These are phyloP conservation scores for Argyresthia goedartella DNA, from an alignment of 2,888 invertebrate species.

Conservation along the genomic window DNA sequence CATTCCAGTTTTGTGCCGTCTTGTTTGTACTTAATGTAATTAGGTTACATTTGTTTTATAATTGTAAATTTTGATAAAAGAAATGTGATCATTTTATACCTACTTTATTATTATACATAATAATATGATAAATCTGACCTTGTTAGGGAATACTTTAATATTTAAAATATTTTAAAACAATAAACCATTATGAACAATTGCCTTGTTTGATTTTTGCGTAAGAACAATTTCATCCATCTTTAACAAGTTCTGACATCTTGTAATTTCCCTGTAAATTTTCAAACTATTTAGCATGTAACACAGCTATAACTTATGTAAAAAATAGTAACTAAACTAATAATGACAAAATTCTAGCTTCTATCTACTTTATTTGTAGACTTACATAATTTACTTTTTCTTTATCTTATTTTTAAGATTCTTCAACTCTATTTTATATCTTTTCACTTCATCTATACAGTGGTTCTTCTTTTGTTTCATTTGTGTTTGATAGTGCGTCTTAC, in stretches of 20 bases:
- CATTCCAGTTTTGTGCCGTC: conserved; percentile 65
- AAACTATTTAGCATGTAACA: too few species aligned
- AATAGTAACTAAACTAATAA: too few species aligned
- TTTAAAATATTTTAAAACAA: conserved; percentile 15
- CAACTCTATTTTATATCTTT: conserved; percentile 60
- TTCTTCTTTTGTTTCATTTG: conserved; percentile 50
- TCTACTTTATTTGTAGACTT: too few species aligned
- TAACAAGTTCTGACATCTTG: too few species aligned
- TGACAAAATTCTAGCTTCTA: too few species aligned
- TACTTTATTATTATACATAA: conserved; percentile 5
- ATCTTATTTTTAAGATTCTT: conserved; percentile 56
- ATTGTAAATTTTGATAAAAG: conserved; percentile 57
- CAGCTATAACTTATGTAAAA: too few species aligned
- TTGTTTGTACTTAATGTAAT: conserved; percentile 56
- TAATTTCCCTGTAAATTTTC: too few species aligned
- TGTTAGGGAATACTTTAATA: conserved; percentile 24
- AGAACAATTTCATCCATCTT: too few species aligned
- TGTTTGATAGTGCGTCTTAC: conserved; percentile 50
- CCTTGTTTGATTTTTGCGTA: not conserved
- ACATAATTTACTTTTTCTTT: conserved; percentile 39
- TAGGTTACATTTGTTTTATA: conserved; percentile 32
- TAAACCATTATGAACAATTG: conserved; percentile 15
- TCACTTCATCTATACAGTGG: conserved; percentile 52
- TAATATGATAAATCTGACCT: conserved; percentile 28
- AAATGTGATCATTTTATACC: conserved; percentile 47